Evolutionary conservation across 2,888 invertebrate species (phyloP).

Genomic region (Mongoloraphidia duomilia): DNA sequence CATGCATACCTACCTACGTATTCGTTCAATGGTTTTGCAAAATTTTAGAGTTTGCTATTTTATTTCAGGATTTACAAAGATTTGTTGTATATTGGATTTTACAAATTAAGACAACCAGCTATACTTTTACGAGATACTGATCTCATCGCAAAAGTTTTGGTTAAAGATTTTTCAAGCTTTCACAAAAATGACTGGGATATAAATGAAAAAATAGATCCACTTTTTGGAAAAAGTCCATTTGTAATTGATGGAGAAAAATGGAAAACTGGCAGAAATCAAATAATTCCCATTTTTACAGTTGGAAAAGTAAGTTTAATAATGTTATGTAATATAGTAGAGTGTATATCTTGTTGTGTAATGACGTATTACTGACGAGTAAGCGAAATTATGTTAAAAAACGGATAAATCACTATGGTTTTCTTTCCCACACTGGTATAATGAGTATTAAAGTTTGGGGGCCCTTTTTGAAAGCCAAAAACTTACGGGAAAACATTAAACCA

Average conservation of each 20-base stretch:
- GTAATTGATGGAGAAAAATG: constrained; percentile 27
- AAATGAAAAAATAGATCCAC: constrained; percentile 25
- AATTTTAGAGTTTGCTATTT: too few species aligned
- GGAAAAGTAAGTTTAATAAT: constrained; percentile 20
- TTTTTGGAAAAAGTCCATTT: constrained; percentile 29
- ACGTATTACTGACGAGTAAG: too few species aligned
- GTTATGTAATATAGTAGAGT: too few species aligned
- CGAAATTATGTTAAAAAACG: too few species aligned
- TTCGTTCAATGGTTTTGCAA: too few species aligned
- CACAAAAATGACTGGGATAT: constrained; percentile 20
- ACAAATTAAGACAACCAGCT: constrained; percentile 16
- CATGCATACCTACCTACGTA: too few species aligned
- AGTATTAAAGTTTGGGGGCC: too few species aligned
- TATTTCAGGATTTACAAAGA: constrained; percentile 8
- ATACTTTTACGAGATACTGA: constrained; percentile 22
- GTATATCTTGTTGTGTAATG: too few species aligned
- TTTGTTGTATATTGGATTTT: constrained; percentile 24
- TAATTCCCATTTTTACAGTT: constrained; percentile 31
- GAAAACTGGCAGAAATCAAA: constrained; percentile 29
- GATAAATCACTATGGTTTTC: too few species aligned
- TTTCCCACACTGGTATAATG: too few species aligned
- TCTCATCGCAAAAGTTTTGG: constrained; percentile 21
- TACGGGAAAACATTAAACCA: too few species aligned
- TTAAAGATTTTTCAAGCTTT: constrained; percentile 22
- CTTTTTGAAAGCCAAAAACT: too few species aligned